Evolutionary conservation across 2,888 invertebrate genomes (phyloP), one percentile per base, ranked within the genome.

Genomic region (Nudaria mundana): DNA sequence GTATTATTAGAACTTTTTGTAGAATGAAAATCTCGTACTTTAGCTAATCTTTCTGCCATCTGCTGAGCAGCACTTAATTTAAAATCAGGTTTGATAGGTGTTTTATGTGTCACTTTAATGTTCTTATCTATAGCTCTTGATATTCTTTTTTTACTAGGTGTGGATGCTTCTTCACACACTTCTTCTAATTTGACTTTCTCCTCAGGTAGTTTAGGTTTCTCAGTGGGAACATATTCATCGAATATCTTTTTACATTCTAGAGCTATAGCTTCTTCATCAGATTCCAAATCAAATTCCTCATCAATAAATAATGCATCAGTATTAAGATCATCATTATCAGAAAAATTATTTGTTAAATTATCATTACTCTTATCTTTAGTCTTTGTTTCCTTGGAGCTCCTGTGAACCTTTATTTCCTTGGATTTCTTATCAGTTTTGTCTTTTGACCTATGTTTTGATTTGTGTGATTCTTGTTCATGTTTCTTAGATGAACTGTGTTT

Each of bases 241-340:
- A 96, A 97, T 61, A 97, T 96, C 82, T 91, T 93, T 66, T 94
- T 92, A 76, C 97, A 97, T 78, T 97, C 95, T 59, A 94, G 92
- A 64, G 94, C 93, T 44, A 95, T 92, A 52, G 93, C 92, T 49
- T 92, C 93, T 55, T 93, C 92, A 66, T 93, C 92, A 15, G 90
- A 90, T 56, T 91, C 92, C 24, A 82, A 57, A 42, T 87, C 78
- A 58, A 81, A 62, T 18, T 71, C 62, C 41, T 71, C 69, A 49
- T 70, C 64, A 47, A 58, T 43, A 2, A 58, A 54, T 50, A 67
- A 66, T 46, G 69, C 63, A 16, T 53, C 56, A 44, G 30, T 30
- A 40, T 50, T 49, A 4, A 43, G 56, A 51, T 68, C 63, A 49
- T 76, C 71, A 63, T 61, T 62, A 49, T 80, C 78, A 51, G 70